Percentiles rank a stretch among this genome's conserved stretches.
These are phyloP conservation scores for Augochlora pura DNA, from an alignment of 1,140 invertebrate genomes.

Conservation along the genomic window DNA sequence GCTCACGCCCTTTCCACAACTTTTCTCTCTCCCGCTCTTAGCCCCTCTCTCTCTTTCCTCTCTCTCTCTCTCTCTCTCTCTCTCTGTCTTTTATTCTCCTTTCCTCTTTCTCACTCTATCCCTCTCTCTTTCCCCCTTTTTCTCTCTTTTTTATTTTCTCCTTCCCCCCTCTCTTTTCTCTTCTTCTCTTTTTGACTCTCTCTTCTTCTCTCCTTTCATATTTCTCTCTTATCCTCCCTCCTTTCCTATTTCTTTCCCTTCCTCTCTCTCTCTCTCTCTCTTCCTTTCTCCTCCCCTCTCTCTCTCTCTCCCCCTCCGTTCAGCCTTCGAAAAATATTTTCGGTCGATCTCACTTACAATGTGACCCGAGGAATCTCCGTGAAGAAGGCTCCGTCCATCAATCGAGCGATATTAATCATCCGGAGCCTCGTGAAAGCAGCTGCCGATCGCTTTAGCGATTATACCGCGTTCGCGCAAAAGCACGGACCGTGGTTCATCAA, in stretches of 20 bases:
- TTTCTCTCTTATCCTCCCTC: no score
- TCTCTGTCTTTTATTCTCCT: not conserved
- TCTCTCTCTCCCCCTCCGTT: not conserved
- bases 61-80: not conserved
- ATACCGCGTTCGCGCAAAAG: slow-evolving; percentile 36
- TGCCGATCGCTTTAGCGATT: slow-evolving; percentile 52
- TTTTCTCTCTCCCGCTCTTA: not conserved
- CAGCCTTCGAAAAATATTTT: slow-evolving; percentile 12
- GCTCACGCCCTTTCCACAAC: no score
- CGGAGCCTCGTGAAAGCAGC: slow-evolving; percentile 42
- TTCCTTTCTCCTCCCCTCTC: not conserved
- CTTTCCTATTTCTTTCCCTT: not conserved
- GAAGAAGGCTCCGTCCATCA: slow-evolving; percentile 5
- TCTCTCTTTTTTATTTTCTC: no score
- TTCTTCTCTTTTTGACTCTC: no score
- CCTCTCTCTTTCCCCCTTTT: no score
- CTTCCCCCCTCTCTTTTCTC: not conserved
- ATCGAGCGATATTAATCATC: slow-evolving; percentile 54
- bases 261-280: not conserved
- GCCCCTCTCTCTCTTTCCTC: not conserved
- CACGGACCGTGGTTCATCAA: slow-evolving; percentile 51
- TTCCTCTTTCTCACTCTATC: not conserved
- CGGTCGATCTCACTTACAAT: not conserved
- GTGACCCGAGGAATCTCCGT: not conserved
- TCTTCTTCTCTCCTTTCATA: no score